Conservation (phyloP, 2,113 vertebrate genomes). For the Sapayoa aenigma region DNA sequence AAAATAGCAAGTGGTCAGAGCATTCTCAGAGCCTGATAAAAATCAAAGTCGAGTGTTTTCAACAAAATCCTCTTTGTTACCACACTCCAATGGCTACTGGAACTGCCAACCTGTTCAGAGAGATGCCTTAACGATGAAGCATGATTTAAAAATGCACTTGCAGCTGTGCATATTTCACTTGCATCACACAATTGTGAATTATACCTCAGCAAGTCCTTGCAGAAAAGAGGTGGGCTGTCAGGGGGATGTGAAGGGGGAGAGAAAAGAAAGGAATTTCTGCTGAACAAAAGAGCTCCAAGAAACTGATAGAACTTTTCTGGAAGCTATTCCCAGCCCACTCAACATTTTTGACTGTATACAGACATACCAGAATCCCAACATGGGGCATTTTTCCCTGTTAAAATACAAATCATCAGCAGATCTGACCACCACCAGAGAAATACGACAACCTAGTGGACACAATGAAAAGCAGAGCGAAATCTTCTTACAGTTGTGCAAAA, state of each 20-base stretch:
- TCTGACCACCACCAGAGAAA: conserved; percentile 75
- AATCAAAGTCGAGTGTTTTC: neutral
- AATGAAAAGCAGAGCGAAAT: neutral
- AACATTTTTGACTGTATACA: conserved; percentile 46
- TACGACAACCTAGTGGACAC: conserved; percentile 62
- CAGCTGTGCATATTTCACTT: conserved; percentile 35
- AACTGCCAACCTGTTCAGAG: conserved; percentile 1
- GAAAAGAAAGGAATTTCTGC: conserved; percentile 28
- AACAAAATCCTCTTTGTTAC: conserved; percentile 1
- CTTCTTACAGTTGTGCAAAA: neutral
- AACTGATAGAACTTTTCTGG: conserved; percentile 30
- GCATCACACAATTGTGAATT: conserved; percentile 18
- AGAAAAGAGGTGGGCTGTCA: conserved; percentile 45
- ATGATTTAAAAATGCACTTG: neutral
- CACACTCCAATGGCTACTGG: neutral
- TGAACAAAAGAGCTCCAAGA: conserved; percentile 55
- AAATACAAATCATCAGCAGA: conserved; percentile 78
- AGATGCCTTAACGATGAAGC: neutral
- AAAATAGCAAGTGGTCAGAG: neutral
- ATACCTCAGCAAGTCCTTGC: conserved; percentile 21
- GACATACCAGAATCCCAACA: conserved; percentile 59
- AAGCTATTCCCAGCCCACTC: conserved; percentile 59
- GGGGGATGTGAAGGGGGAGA: neutral
- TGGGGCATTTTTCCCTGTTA: conserved; percentile 62
- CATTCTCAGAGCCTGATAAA: neutral